Evolutionary conservation across 2,113 vertebrate genomes (phyloP), one percentile per base, ranked within the genome.

Genomic region (Micronycteris hirsuta): DNA sequence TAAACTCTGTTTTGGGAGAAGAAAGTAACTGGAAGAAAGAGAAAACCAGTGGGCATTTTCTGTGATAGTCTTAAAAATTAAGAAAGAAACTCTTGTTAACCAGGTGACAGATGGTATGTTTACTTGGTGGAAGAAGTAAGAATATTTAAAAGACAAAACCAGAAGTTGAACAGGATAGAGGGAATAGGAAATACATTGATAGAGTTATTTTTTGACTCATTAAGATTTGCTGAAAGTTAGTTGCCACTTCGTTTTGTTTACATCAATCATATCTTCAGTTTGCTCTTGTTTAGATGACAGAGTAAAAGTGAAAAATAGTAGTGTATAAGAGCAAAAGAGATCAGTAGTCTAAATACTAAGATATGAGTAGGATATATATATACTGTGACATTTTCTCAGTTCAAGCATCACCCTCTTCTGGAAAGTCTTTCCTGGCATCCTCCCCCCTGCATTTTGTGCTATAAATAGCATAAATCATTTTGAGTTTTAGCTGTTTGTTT

Each of bases 351-450:
- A 56, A 92, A 96, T 87, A 78, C 47, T 88, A 71, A 85, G 58
- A 77, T 47, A 20, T 81, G 73, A 88, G 81, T 41, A 26, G 36
- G 70, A 26, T 78, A 7, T 95, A n/a, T 95, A n/a, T 96, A 92
- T 94, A 91, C 86, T 86, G 63, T 90, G 91, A 47, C 28, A 36
- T 91, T 93, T 97, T 96, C 71, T 95, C 65, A 77, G 65, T 96
- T 94, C 19, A 95, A 87, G 43, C 70, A 81, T 96, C 45, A 80
- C 56, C 16, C 19, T 92, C 7, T 86, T 71, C 61, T 93, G 61
- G 86, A 54, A 96, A 89, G n/a, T 47, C 33, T 96, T 95, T 85
- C 65, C 67, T 91, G 84, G 77, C 41, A 73, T 84, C 63, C 36
- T 76, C 11, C 90, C n/a, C n/a, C 24, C 22, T 78, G 28, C 47